Evolutionary conservation across 92 coral and sea anemone genomes (phyloP).

Genomic region (Scolanthus callimorphus): DNA sequence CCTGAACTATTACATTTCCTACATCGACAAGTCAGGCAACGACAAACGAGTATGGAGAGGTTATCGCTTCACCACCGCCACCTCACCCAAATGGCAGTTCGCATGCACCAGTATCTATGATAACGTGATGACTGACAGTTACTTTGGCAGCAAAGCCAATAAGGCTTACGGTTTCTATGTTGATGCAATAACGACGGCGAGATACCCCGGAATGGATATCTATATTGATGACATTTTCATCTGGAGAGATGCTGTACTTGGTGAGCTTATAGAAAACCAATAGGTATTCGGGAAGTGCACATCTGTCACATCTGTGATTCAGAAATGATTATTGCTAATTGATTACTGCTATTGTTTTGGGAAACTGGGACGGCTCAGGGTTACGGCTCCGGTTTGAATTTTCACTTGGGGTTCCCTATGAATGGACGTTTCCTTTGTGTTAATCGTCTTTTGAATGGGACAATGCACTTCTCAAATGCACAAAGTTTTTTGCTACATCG

Average conservation of each 20-base stretch:
- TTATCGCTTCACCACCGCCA: slow-evolving; percentile 25
- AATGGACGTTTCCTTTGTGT: too few relatives aligned
- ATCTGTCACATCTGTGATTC: too few relatives aligned
- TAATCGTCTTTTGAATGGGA: too few relatives aligned
- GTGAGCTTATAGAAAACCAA: slow-evolving; percentile 37
- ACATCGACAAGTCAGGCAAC: slow-evolving; percentile 54
- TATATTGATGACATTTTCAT: slow-evolving; percentile 77
- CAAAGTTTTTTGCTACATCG: too few relatives aligned
- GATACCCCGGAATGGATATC: slow-evolving; percentile 23
- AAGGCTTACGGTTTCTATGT: slow-evolving; percentile 44
- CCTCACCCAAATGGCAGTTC: slow-evolving; percentile 51
- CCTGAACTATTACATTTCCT: slow-evolving; percentile 48
- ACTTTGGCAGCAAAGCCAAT: slow-evolving; percentile 23
- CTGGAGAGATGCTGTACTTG: slow-evolving; percentile 58
- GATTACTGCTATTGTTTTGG: too few relatives aligned
- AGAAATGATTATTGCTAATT: too few relatives aligned
- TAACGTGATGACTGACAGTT: slow-evolving; percentile 29
- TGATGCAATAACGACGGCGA: slow-evolving; percentile 38
- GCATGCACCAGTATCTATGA: slow-evolving; percentile 64
- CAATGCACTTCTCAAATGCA: too few relatives aligned
- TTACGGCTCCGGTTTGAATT: too few relatives aligned
- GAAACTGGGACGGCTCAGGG: too few relatives aligned
- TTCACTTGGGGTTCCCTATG: too few relatives aligned
- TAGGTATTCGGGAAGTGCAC: too few relatives aligned
- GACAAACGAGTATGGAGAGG: slow-evolving; percentile 36